Evolutionary conservation across 2,113 vertebrate genomes (phyloP), one percentile per base, ranked within the genome.

Genomic region (Cyanocitta stelleri): DNA sequence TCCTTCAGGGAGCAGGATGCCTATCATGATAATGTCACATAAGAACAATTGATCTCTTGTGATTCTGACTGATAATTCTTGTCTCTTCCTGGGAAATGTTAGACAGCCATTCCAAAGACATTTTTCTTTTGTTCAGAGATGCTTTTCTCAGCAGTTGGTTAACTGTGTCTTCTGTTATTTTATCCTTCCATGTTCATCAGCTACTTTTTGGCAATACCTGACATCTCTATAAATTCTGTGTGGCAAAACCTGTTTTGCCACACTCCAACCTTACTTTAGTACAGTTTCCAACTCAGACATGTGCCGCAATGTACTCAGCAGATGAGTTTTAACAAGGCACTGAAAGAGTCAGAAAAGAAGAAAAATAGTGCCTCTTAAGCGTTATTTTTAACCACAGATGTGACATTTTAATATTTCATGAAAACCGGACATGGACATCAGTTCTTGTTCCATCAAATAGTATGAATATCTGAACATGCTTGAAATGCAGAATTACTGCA

Each of bases 341-440:
- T 72, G 69, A 87, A 89, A 91, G 78, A 91, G 95, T 96, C 92
- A 95, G 68, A 76, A 76, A 83, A 87, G 66, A 73, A 61, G 86
- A 73, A 93, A 90, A 93, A 58, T 44, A 75, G 26, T 74, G 64
- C 85, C 72, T 61, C 54, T 61, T 85, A 61, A 93, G 67, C 35
- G 76, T 90, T 94, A 67, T 71, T 91, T 96, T 88, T 73, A 90
- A 87, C 55, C 62, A 79, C 83, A 87, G 73, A 93, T 91, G 88
- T 75, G 64, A 32, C 66, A 41, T 63, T 89, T 95, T 44, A 96
- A 95, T 96, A 91, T 86, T 94, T 91, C 90, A 96, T 94, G 92
- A 95, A 81, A 95, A 95, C 71, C 7, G 17, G 52, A 91, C 58
- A 87, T 4, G 48, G 78, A 77, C 79, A 89, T 96, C 95, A 73